Base-by-base conservation (phyloP, 2,797 vertebrate genomes). In the Lithobates sylvaticus region DNA sequence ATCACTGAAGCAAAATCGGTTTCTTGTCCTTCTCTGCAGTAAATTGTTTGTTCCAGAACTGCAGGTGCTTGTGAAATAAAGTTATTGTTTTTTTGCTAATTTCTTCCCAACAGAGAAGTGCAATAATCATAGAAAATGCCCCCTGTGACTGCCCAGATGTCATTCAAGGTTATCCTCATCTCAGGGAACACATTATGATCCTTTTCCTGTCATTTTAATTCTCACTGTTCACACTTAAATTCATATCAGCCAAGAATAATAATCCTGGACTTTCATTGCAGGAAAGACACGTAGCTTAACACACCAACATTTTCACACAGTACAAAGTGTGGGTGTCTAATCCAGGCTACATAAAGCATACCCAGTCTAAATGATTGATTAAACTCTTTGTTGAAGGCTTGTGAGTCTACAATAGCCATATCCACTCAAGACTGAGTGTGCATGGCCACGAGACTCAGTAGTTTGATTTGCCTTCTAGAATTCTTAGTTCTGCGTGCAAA, bases 171-270 rank as follows among this genome's bases (percentile, higher is more conserved):
- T 34, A 29, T 34, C 50, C 47, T 58, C 47, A 50, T 61, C 74
- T 3, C 5, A 9, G 7, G 8, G 7, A 65, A 26, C 61, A 65
- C 61, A 65, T 65, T 65, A 65, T 34, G 47, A 32, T 58, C 27
- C 27, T 58, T 61, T 76, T 76, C 74, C 74, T 76, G 74, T 58
- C 74, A 76, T 80, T 80, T 10, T 64, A 39, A 67, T 39, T 39
- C 42, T 68, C 16, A 39, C 42, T 69, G 39, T 69, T 80, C 65
- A 68, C 39, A 50, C 42, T 65, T 6, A 65, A 65, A 65, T 65
- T 70, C 23, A 76, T 42, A 78, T 69, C 61, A 54, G 73, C 82
- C 73, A 76, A 76, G 64, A 76, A 76, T 50, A 84, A 84, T 76
- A 84, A 84, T 50, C 13, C 39, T 50, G 58, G 8, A 50, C 61